Evolutionary conservation across 2,797 vertebrate species (phyloP).

Genomic region (Micromesistius poutassou): DNA sequence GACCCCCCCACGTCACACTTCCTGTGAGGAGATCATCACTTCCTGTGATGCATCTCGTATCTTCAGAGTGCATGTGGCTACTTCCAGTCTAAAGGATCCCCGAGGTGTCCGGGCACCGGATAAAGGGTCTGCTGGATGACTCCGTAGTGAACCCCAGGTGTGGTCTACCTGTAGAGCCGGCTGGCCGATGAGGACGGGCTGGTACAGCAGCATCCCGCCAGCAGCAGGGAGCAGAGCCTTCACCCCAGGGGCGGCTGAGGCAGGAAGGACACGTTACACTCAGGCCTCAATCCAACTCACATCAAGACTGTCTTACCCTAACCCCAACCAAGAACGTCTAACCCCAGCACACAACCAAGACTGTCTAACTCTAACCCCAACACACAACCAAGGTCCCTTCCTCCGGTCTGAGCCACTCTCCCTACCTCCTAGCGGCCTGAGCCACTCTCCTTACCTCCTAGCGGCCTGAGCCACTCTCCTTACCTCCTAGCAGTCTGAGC

Average conservation of each 20-base stretch:
- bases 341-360: too few species aligned
- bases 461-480: too few species aligned
- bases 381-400: too few species aligned
- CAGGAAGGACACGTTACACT: neutral
- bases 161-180: constrained; percentile 57
- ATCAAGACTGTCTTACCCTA: neutral
- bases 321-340: too few species aligned
- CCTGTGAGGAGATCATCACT: neutral
- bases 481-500: too few species aligned
- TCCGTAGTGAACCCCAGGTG: neutral
- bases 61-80: neutral
- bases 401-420: neutral
- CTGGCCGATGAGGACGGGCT: constrained; percentile 70
- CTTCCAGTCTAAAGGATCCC: neutral
- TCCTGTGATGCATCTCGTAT: neutral
- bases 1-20: neutral
- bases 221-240: constrained; percentile 71
- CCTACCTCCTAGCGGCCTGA: too few species aligned
- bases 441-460: too few species aligned
- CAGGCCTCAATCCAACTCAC: neutral
- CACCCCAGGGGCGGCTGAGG: constrained; percentile 67
- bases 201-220: constrained; percentile 83
- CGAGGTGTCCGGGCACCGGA: neutral
- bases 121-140: neutral
- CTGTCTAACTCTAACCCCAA: too few species aligned